These are phyloP conservation scores for Euleptes europaea DNA, from an alignment of 2,113 vertebrate species.

Conservation along the genomic window DNA sequence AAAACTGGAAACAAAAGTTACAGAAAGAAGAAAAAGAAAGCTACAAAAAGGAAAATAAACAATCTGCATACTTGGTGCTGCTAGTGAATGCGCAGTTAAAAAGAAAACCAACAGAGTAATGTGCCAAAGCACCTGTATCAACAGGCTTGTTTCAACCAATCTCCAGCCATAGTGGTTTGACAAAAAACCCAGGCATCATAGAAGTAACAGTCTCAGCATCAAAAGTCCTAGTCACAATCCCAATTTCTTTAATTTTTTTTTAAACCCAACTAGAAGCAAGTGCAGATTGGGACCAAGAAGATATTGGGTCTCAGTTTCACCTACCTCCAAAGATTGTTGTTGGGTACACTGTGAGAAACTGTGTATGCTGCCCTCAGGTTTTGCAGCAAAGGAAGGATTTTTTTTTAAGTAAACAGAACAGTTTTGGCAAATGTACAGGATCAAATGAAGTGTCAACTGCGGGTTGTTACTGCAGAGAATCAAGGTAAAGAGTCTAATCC, in stretches of 20 bases:
- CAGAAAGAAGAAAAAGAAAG: neutral
- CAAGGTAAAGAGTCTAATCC: neutral
- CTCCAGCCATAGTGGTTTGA: neutral
- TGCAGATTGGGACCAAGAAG: too few relatives aligned
- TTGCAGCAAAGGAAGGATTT: too few relatives aligned
- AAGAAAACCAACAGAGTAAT: neutral
- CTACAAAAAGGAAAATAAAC: neutral
- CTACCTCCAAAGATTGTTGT: too few relatives aligned
- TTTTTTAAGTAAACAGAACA: too few relatives aligned
- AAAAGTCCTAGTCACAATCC: neutral
- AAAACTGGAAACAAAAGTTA: neutral
- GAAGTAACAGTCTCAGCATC: neutral
- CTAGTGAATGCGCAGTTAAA: neutral
- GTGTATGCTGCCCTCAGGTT: too few relatives aligned
- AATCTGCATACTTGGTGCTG: too few relatives aligned
- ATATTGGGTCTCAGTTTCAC: too few relatives aligned
- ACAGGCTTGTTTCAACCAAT: neutral
- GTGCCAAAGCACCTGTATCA: neutral
- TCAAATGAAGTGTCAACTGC: neutral
- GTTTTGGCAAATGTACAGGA: neutral
- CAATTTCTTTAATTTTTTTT: neutral
- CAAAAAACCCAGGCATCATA: neutral
- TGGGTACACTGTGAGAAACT: too few relatives aligned
- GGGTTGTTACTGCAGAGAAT: neutral
- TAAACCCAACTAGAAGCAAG: too few relatives aligned